Base-by-base conservation (phyloP, 1,140 invertebrate genomes). In the Lordiphosa clarofinis region DNA sequence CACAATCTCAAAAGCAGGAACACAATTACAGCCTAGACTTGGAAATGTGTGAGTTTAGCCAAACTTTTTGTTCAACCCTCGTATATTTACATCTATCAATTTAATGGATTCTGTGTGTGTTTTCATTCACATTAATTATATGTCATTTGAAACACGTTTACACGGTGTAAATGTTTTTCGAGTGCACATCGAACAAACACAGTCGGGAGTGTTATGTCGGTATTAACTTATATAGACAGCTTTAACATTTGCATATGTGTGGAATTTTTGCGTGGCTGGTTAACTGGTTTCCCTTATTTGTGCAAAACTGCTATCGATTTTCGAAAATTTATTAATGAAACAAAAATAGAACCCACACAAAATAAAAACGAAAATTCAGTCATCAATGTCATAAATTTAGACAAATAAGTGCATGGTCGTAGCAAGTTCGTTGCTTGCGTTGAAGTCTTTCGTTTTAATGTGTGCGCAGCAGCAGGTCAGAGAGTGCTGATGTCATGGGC, bases 101-200 rank as follows among this genome's bases (percentile, higher is more conserved):
- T 13, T 24, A 39, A 28, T 50, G 36, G 48, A 39, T 50, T 50
- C 13, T 12, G 11, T 39, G 11, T 56, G 60, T 39, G 53, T 50
- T 48, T 76, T 71, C 73, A 76, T 81, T 82, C 69, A 66, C 52
- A 73, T 86, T 78, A 84, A 86, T 86, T 73, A 84, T 64, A 66
- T 71, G 65, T 73, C 73, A 84, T 76, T 82, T 66, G 55, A 70
- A 62, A 84, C 78, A 84, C 73, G 64, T 68, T 82, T 64, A 54
- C 50, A 59, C 63, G 52, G 28, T 75, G 59, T 76, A 61, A 76
- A 56, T 48, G 62, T 40, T 61, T 52, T 28, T 40, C 42, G 55
- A 63, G 57, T 59, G 47, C 63, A 68, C 53, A 55, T 43, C 21
- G 21, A 24, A 56, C 54, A 13, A 33, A 37, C 48, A 24, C 21